Percentiles rank a stretch among this genome's conserved stretches.
phyloP scores from a whole-genome alignment of 2,113 vertebrate genomes.

The Haemorhous mexicanus region DNA sequence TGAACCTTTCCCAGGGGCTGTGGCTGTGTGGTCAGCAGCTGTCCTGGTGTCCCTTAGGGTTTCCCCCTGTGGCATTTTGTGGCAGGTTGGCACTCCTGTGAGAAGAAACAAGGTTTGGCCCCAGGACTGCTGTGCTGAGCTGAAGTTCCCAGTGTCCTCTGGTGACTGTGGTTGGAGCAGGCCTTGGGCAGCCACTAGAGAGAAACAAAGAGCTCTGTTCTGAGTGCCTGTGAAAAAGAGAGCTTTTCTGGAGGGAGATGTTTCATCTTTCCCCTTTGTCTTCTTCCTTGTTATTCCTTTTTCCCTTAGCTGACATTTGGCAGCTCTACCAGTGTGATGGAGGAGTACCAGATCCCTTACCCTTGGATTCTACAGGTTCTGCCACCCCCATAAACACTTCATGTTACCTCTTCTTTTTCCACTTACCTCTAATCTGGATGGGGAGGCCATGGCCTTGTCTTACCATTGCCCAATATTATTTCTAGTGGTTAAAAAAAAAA shows the following conservation, averaged over 20 bases:
- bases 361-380: background rate
- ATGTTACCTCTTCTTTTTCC: background rate
- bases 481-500: background rate
- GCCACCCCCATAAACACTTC: accelerated
- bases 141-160: background rate
- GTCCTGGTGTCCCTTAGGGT: background rate
- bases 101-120: background rate
- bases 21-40: accelerated
- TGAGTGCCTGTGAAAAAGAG: background rate
- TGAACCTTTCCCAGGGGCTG: background rate
- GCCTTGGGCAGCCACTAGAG: background rate
- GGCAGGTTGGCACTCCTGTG: background rate
- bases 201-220: background rate
- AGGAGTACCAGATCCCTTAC: accelerated
- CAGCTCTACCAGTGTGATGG: background rate
- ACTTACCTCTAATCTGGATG: background rate
- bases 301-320: background rate
- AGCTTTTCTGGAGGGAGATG: background rate
- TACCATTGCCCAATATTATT: background rate
- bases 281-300: background rate
- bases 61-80: background rate
- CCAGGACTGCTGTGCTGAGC: background rate
- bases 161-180: background rate
- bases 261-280: background rate
- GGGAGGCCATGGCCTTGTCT: background rate